Percentiles rank a stretch among this genome's conserved stretches.
phyloP scores from a whole-genome alignment of 2,113 vertebrate genomes.

The Campylomormyrus numenius region DNA sequence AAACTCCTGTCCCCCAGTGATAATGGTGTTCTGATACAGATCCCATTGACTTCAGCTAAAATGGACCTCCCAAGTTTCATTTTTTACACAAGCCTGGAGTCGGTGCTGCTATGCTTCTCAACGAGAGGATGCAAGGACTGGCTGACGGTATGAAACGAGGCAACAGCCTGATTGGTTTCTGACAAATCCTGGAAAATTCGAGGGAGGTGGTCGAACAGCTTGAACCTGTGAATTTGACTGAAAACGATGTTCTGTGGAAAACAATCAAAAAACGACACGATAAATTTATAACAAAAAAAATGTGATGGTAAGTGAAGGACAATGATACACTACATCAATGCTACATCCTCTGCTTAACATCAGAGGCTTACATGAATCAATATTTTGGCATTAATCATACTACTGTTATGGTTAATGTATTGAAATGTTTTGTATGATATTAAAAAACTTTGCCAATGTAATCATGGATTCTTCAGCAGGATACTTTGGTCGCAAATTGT shows the following conservation, averaged over 20 bases:
- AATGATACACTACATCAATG: background rate
- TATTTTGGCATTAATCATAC: conserved; percentile 5
- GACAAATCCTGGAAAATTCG: background rate
- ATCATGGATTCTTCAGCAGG: background rate
- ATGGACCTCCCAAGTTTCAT: background rate
- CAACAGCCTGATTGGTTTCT: background rate
- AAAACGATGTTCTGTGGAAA: background rate
- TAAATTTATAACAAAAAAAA: background rate
- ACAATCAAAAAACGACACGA: background rate
- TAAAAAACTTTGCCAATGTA: background rate
- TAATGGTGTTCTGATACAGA: background rate
- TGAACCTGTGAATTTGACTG: background rate
- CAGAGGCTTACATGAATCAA: background rate
- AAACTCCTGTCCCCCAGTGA: background rate
- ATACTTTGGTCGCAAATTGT: background rate
- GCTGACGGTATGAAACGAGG: background rate
- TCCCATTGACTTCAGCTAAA: background rate
- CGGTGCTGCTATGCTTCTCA: background rate
- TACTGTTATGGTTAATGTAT: conserved; percentile 1
- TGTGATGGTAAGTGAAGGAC: background rate
- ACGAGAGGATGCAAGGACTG: background rate
- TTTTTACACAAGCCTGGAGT: background rate
- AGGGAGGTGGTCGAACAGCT: background rate
- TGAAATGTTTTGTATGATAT: background rate
- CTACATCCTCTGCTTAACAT: background rate